A percentile compares a stretch with the other conserved stretches of the same genome.
Evolutionary conservation across 2,113 vertebrate genomes (phyloP).

Genomic region (Nansenia antarctica): DNA sequence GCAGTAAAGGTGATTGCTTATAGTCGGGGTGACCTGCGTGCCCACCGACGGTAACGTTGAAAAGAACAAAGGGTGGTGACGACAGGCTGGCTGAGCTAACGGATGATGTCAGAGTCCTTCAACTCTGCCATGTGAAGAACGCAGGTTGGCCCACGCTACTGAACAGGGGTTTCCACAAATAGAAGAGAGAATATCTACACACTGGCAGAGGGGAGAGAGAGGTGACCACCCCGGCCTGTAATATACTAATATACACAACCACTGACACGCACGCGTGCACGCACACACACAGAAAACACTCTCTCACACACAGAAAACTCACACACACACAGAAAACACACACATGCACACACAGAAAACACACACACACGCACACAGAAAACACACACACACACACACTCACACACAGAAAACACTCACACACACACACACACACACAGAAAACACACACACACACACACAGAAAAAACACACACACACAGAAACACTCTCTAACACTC

Average conservation of each 20-base stretch:
- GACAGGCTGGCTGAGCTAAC: neutral
- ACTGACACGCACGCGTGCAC: neutral
- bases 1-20: neutral
- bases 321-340: neutral
- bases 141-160: neutral
- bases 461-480: neutral
- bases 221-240: neutral
- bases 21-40: too few relatives aligned
- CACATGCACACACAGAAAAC: neutral
- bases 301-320: neutral
- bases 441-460: neutral
- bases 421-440: neutral
- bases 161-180: constrained; percentile 21
- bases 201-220: constrained; percentile 1
- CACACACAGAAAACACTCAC: neutral
- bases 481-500: neutral
- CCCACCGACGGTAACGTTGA: neutral
- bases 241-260: neutral
- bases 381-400: neutral
- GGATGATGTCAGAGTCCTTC: constrained; percentile 11
- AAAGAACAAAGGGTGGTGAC: neutral
- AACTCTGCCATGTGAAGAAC: constrained; percentile 13
- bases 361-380: constrained; percentile 6
- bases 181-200: constrained; percentile 11
- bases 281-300: neutral